Base-by-base conservation (phyloP, 2,888 invertebrate genomes). In the Drosophila melanosoma region DNA sequence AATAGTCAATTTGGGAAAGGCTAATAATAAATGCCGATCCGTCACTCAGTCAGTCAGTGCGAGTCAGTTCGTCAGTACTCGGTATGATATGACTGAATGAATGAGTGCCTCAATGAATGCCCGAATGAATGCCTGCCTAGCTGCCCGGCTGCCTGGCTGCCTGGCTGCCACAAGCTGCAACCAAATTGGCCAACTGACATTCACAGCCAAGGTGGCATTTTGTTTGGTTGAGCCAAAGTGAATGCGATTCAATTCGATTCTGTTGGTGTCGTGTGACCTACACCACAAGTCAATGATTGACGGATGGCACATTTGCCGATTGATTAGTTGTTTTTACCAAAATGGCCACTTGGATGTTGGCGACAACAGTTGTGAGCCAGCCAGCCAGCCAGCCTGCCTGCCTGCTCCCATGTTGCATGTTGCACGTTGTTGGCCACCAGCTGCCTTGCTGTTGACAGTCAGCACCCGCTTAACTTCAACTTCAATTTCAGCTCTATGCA, bases 261-360 rank as follows among this genome's bases (percentile, higher is more conserved):
- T 72, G 33, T 83, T 83, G 85, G 85, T 85, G 85, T 84, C 86
- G 86, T 88, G 88, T 88, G 86, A 87, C 86, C 86, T 87, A 87
- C 88, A 88, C 82, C 88, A 86, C 64, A 67, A 67, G 64, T 68
- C 73, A 79, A 67, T 90, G 90, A 90, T 90, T 90, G 90, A 90
- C 87, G 87, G 88, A 89, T 88, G 89, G 88, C 88, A 84, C 85
- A 88, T 87, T 90, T 83, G 90, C 83, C 70, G 88, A 89, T 84
- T 89, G 88, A 89, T 89, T 89, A 90, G 88, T 88, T 89, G 87
- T 85, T 90, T 79, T 89, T 87, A 82, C 87, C 88, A 89, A 89
- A 87, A 87, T 89, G 87, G 87, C 86, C 79, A 84, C 79, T 57
- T n/a, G 45, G 58, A 67, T 62, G 40, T 72, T 60, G 67, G 64